phyloP scores from a whole-genome alignment of 2,113 vertebrate genomes.

The Hystrix cristata region DNA sequence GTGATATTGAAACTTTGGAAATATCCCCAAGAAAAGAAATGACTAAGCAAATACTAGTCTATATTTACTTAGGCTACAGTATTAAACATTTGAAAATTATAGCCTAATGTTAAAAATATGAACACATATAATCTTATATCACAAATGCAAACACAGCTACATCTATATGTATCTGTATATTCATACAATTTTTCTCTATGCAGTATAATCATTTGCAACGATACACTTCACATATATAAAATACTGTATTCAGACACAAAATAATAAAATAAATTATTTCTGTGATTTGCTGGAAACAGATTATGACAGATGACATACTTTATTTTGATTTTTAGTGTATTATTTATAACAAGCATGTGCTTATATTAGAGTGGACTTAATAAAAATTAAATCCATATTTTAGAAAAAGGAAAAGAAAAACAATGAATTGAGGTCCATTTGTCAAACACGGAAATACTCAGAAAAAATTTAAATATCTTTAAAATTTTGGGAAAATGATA shows the following conservation, averaged over 20 bases:
- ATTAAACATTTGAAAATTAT: not conserved
- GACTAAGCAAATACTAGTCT: not conserved
- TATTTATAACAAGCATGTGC: not conserved
- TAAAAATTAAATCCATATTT: not conserved
- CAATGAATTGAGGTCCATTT: not conserved
- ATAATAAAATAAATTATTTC: not conserved
- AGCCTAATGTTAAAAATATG: not conserved
- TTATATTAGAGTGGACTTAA: not conserved
- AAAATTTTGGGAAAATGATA: not conserved
- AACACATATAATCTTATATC: not conserved
- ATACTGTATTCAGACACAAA: constrained; percentile 1
- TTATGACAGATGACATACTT: not conserved
- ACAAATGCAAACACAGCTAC: not conserved
- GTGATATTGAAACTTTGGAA: constrained; percentile 1
- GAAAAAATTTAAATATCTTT: not conserved
- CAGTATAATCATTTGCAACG: constrained; percentile 10
- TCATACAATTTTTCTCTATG: not conserved
- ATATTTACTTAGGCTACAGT: not conserved
- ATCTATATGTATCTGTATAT: not conserved
- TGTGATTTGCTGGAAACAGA: not conserved
- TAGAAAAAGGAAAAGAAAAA: not conserved
- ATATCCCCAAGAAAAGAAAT: not conserved
- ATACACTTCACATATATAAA: not conserved
- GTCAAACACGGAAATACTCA: not conserved
- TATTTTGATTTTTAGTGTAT: not conserved